Conservation (phyloP, 2,888 invertebrate species). For the Cephus rjabovi region DNA sequence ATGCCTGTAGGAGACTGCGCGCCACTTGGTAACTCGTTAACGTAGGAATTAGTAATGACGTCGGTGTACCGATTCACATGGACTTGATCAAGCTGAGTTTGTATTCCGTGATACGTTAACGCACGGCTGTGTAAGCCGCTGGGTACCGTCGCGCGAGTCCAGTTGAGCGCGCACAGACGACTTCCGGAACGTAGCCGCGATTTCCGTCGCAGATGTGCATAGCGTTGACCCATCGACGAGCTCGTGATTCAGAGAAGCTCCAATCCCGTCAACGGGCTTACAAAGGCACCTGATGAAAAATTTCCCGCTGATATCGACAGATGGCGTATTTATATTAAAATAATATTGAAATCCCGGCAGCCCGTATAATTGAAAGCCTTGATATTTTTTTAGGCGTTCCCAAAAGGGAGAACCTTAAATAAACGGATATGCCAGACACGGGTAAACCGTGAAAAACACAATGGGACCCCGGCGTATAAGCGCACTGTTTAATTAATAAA, state of each 20-base stretch:
- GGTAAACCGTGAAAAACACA: neutral
- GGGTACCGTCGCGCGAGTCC: neutral
- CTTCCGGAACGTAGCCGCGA: neutral
- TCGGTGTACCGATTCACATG: neutral
- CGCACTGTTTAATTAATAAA: neutral
- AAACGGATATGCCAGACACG: neutral
- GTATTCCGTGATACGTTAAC: neutral
- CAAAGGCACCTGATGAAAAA: neutral
- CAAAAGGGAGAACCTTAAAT: neutral
- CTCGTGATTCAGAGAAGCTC: neutral
- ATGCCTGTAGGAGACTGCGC: neutral
- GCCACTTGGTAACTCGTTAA: neutral
- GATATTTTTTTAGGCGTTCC: neutral
- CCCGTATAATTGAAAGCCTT: conserved; percentile 12
- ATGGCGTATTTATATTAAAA: conserved; percentile 20
- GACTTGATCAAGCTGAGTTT: neutral
- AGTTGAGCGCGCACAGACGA: neutral
- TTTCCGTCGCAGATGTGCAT: neutral
- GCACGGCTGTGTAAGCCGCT: neutral
- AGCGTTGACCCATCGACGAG: neutral
- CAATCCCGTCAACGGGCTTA: neutral
- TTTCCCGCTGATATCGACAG: neutral
- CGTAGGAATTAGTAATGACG: neutral
- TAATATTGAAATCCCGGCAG: conserved; percentile 18
- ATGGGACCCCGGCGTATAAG: neutral